These are phyloP conservation scores for Himalopsyche tibetana DNA, from an alignment of 2,888 invertebrate genomes.

Conservation along the genomic window DNA sequence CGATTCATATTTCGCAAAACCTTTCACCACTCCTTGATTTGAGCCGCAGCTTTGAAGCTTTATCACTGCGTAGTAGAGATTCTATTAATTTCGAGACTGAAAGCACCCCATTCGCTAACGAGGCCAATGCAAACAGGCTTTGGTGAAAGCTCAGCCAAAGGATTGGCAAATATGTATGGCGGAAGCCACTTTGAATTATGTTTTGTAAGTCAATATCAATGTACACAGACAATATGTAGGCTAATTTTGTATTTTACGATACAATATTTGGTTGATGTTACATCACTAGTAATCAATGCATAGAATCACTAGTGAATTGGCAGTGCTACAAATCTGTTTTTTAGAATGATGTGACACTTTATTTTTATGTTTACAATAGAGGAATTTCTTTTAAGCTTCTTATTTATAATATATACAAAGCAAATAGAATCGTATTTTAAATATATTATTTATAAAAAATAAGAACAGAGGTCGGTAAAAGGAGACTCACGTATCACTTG, in stretches of 20 bases:
- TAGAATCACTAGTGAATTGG: not conserved
- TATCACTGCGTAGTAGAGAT: conserved; percentile 41
- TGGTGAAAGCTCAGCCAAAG: conserved; percentile 57
- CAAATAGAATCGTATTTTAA: no score
- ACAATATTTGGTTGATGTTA: not conserved
- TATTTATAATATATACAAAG: no score
- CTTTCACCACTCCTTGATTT: not conserved
- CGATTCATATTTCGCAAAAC: not conserved
- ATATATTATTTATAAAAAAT: no score
- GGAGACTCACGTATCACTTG: no score
- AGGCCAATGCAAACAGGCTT: conserved; percentile 63
- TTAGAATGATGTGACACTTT: no score
- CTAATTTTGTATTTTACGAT: not conserved
- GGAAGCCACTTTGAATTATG: conserved; percentile 41
- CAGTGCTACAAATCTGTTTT: no score
- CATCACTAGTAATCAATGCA: not conserved
- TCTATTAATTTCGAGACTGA: conserved; percentile 62
- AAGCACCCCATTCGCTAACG: conserved; percentile 60
- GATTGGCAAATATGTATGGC: conserved; percentile 57
- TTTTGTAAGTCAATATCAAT: conserved; percentile 26
- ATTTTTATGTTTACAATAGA: no score
- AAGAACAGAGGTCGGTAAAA: no score
- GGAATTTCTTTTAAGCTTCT: no score
- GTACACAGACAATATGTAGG: not conserved
- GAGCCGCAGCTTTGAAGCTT: not conserved